These are phyloP conservation scores for Neopipo cinnamomea DNA, from an alignment of 2,113 vertebrate genomes.

Conservation along the genomic window DNA sequence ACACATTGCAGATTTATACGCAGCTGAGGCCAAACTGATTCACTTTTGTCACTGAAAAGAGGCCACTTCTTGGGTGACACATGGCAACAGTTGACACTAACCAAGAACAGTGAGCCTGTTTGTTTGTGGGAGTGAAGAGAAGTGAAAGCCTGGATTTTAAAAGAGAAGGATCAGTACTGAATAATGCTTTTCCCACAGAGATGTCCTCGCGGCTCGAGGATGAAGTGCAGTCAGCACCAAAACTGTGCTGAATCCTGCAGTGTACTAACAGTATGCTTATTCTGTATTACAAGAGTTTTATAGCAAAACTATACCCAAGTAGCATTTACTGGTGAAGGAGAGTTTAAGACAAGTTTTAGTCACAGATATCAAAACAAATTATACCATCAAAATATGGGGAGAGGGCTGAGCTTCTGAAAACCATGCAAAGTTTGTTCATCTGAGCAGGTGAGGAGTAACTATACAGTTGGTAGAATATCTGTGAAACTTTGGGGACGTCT, in stretches of 20 bases:
- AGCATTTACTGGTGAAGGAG: not conserved
- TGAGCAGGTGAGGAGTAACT: not conserved
- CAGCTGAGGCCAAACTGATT: not conserved
- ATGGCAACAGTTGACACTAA: not conserved
- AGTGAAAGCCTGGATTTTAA: not conserved
- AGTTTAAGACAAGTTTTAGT: not conserved
- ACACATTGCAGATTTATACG: not conserved
- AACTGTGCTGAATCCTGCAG: not conserved
- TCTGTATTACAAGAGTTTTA: not conserved
- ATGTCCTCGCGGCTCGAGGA: not conserved
- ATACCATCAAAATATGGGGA: not conserved
- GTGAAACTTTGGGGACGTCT: not conserved
- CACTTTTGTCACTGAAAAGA: not conserved
- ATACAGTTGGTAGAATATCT: rapidly evolving
- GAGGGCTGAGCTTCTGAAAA: not conserved
- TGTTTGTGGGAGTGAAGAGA: not conserved
- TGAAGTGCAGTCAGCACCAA: not conserved
- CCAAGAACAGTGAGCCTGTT: not conserved
- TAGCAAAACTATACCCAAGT: not conserved
- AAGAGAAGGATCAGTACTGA: not conserved
- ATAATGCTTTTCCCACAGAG: not conserved
- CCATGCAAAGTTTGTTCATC: not conserved
- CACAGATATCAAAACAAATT: not conserved
- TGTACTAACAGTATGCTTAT: not conserved
- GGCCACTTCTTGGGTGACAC: not conserved